Evolutionary conservation across 2,888 invertebrate species (phyloP), one percentile per base, ranked within the genome.

Genomic region (Chaetogeoica ovagalla): DNA sequence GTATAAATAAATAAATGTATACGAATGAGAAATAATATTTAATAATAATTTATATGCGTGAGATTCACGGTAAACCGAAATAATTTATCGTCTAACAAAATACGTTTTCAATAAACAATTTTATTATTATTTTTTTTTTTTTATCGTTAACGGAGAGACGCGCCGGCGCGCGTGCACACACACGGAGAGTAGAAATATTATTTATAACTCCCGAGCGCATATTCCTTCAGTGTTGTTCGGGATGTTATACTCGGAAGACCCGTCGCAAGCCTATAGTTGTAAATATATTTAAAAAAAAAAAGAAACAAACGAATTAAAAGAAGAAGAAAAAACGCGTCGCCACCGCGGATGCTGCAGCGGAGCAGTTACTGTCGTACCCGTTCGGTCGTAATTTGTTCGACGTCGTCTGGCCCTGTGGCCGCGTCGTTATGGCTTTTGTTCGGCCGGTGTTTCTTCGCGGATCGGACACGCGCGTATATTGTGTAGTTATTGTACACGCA

Each of bases 331-430:
- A 43, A 43, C 43, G 2, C 43, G 21, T 8, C 11, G 59, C 21
- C 48, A 8, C n/a, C 59, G 19, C 55, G 9, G 30, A 9, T 9
- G 68, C 69, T 21, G 60, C 48, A 3, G 13, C 48, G 11, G 48
- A 3, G 48, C 48, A 48, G 48, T 48, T 13, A 48, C 39, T 21
- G 57, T 57, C 30, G 30, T 30, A 30, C 8, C 7, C n/a, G 57
- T 48, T n/a, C 48, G 48, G 30, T 60, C 62, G 60, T 62, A 19
- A 72, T 72, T 60, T 43, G 23, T 60, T 48, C 48, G 13, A 19
- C 60, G 43, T 72, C 17, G 72, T 72, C 62, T 62, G 72, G 48
- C 60, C 43, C 43, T 7, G 43, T 57, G 8, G 71, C 15, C 17
- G 19, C 55, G 43, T 72, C 8, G 2, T 43, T 72, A 62, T 7